A percentile compares a stretch with the other conserved stretches of the same genome.
Conservation (phyloP, 2,113 vertebrate species). For the Genyomyrus donnyi region DNA sequence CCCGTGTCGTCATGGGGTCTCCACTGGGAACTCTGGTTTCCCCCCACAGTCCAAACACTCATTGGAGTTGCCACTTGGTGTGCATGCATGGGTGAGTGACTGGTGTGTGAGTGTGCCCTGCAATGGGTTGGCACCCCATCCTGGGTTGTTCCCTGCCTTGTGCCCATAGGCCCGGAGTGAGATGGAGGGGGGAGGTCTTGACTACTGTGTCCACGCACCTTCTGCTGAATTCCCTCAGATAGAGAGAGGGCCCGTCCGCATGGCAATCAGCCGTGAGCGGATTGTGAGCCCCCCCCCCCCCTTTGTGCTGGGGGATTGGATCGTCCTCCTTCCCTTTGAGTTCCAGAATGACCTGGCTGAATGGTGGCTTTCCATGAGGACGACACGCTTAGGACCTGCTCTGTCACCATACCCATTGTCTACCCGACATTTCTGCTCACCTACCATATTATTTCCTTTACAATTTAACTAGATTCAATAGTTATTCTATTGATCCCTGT, state of each 20-base stretch:
- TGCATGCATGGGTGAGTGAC: too few species aligned
- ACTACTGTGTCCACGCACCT: conserved; percentile 1
- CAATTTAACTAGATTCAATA: conserved; percentile 7
- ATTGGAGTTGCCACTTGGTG: too few species aligned
- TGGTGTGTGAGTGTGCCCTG: too few species aligned
- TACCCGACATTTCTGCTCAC: neutral
- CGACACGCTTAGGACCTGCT: neutral
- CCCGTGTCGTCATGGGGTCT: too few species aligned
- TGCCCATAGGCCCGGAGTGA: neutral
- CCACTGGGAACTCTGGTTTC: too few species aligned
- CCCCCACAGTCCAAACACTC: too few species aligned
- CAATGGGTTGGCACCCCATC: too few species aligned
- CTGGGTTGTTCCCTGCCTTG: too few species aligned
- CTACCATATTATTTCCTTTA: neutral
- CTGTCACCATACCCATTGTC: neutral
- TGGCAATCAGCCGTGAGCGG: conserved; percentile 35
- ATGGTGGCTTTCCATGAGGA: conserved; percentile 23
- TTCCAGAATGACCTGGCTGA: conserved; percentile 25
- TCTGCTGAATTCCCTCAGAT: conserved; percentile 49
- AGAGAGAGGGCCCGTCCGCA: conserved; percentile 41
- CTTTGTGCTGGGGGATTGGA: conserved; percentile 29
- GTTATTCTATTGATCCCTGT: neutral
- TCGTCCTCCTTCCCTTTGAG: conserved; percentile 22
- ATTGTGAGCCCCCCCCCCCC: conserved; percentile 40
- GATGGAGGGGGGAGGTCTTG: neutral